phyloP scores from a whole-genome alignment of 2,797 vertebrate species.

The Hybognathus amarus region DNA sequence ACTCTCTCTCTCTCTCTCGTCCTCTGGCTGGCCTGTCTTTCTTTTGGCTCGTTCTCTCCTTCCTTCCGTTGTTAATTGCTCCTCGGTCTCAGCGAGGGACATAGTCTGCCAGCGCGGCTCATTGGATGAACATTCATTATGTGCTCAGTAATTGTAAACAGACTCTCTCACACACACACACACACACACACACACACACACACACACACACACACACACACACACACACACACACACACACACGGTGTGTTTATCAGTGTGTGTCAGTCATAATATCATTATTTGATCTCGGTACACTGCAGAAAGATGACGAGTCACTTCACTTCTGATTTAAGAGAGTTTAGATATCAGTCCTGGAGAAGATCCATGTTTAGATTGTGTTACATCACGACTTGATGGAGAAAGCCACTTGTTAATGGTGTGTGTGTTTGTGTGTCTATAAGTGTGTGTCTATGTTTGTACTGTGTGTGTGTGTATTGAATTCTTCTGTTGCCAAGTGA shows the following conservation, averaged over 20 bases:
- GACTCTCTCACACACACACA: constrained; percentile 51
- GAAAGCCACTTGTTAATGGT: not conserved
- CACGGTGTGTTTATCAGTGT: not conserved
- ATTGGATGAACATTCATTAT: constrained; percentile 87
- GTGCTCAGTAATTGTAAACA: constrained; percentile 86
- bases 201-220: too few species aligned
- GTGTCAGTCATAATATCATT: not conserved
- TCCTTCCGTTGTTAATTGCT: constrained; percentile 88
- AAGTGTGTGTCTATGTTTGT: not conserved
- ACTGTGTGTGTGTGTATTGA: not conserved
- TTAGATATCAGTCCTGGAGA: not conserved
- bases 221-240: constrained; percentile 52
- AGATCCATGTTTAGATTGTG: constrained; percentile 42
- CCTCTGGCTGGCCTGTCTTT: constrained; percentile 80
- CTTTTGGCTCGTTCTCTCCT: constrained; percentile 87
- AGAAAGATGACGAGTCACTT: too few species aligned
- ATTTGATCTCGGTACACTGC: not conserved
- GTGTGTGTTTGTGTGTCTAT: not conserved
- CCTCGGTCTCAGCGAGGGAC: constrained; percentile 83
- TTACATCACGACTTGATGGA: not conserved
- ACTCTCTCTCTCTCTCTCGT: constrained; percentile 61
- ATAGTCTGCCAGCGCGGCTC: constrained; percentile 83
- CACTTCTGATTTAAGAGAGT: not conserved
- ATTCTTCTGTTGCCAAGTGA: constrained; percentile 68
- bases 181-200: too few species aligned